A percentile compares a stretch with the other conserved stretches of the same genome.
Evolutionary conservation across 2,113 vertebrate species (phyloP).

Genomic region (Pelmatolapia mariae): DNA sequence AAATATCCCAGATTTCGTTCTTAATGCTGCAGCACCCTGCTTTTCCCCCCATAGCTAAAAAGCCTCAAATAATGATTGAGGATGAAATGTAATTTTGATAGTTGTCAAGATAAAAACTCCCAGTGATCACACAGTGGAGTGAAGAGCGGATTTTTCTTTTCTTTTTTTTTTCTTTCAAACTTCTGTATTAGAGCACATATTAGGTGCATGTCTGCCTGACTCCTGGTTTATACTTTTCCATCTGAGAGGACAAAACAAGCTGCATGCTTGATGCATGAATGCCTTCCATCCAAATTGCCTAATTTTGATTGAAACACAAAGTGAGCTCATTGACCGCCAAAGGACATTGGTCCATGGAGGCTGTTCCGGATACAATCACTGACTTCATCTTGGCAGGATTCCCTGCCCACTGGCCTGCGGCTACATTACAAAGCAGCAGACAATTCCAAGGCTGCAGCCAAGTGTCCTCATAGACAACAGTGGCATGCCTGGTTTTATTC

Average conservation of each 20-base stretch:
- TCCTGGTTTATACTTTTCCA: neutral
- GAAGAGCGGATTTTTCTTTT: neutral
- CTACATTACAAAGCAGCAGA: conserved; percentile 29
- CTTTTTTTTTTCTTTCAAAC: neutral
- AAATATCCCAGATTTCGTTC: neutral
- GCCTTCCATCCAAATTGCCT: conserved; percentile 22
- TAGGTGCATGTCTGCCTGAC: neutral
- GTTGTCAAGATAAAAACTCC: neutral
- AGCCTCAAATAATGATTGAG: neutral
- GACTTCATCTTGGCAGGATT: conserved; percentile 53
- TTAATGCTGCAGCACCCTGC: neutral
- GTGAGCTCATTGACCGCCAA: conserved; percentile 45
- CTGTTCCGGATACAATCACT: conserved; percentile 12
- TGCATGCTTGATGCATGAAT: neutral
- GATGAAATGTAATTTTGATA: conserved; percentile 11
- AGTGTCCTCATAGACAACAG: conserved; percentile 25
- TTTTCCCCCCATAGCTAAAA: neutral
- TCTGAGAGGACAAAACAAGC: conserved; percentile 23
- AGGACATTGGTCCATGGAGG: conserved; percentile 31
- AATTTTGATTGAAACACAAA: conserved; percentile 50
- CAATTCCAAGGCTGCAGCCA: conserved; percentile 15
- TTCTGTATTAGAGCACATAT: neutral
- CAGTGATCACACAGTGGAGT: neutral
- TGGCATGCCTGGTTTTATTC: neutral
- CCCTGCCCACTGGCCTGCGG: conserved; percentile 17